A percentile compares a stretch with the other conserved stretches of the same genome.
Conservation (phyloP, 2,888 invertebrate genomes). For the Pristionchus entomophagus region DNA sequence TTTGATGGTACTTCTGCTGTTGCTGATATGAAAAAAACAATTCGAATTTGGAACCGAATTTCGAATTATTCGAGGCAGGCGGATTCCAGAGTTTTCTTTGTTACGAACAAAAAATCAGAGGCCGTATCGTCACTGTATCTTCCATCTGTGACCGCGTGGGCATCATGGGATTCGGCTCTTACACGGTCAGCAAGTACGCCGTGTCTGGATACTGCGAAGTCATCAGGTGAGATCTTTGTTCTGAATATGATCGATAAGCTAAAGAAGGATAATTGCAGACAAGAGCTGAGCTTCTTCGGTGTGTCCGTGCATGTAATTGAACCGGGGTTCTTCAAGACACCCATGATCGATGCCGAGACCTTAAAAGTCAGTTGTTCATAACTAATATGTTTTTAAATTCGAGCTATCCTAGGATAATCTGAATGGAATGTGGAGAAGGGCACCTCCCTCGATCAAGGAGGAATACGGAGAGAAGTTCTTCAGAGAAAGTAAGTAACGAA, state of each 20-base stretch:
- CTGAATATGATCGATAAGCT: not conserved
- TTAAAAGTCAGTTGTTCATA: not conserved
- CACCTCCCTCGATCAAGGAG: slow-evolving; percentile 32
- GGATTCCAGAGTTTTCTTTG: not conserved
- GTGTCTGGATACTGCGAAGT: slow-evolving; percentile 71
- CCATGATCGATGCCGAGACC: slow-evolving; percentile 49
- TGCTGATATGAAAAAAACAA: not conserved
- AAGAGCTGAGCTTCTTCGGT: slow-evolving; percentile 68
- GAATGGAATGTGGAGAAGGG: slow-evolving; percentile 11
- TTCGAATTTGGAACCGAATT: not conserved
- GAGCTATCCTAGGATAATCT: not conserved
- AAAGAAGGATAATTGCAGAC: slow-evolving; percentile 52
- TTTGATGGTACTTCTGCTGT: not conserved
- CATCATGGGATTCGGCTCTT: slow-evolving; percentile 66
- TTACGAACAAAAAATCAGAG: not conserved
- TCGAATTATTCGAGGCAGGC: not conserved
- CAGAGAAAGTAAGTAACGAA: slow-evolving; percentile 43
- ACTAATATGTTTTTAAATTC: too few species aligned
- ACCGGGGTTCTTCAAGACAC: slow-evolving; percentile 73
- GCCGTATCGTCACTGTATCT: slow-evolving; percentile 24
- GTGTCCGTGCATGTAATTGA: slow-evolving; percentile 70
- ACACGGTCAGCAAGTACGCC: slow-evolving; percentile 70
- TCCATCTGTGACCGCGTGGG: slow-evolving; percentile 30
- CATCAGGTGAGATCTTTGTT: slow-evolving; percentile 57
- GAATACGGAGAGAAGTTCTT: slow-evolving; percentile 62